Evolutionary conservation across 2,888 invertebrate genomes (phyloP).

Genomic region (Opisthograptis luteolata): DNA sequence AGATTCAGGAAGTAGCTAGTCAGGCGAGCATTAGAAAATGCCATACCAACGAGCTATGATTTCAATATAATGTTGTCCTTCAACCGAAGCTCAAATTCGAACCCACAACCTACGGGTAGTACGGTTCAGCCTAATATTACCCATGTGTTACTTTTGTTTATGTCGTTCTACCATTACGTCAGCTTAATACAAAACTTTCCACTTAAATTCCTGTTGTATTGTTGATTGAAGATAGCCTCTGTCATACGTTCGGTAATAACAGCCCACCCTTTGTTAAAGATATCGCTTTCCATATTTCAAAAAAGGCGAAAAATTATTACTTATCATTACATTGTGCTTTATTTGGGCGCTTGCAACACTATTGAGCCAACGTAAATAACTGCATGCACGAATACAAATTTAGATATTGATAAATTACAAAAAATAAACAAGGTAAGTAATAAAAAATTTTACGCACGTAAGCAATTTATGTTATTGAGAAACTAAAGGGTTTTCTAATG

Average conservation of each 20-base stretch:
- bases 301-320: conserved; percentile 31
- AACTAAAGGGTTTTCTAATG: too few relatives aligned
- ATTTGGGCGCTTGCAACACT: conserved; percentile 45
- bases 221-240: too few relatives aligned
- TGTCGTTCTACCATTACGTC: background rate
- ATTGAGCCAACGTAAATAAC: conserved; percentile 40
- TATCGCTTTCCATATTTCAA: conserved; percentile 44
- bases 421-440: conserved; percentile 31
- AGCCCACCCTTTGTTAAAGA: conserved; percentile 42
- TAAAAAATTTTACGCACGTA: background rate
- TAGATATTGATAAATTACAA: conserved; percentile 39
- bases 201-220: too few relatives aligned
- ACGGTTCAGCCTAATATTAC: too few relatives aligned
- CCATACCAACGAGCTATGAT: too few relatives aligned
- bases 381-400: conserved; percentile 53
- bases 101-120: too few relatives aligned
- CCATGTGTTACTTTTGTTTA: too few relatives aligned
- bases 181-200: too few relatives aligned
- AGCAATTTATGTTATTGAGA: conserved; percentile 10
- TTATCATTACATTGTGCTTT: conserved; percentile 33
- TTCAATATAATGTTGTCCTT: too few relatives aligned
- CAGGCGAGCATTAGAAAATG: too few relatives aligned
- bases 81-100: too few relatives aligned
- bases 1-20: too few relatives aligned
- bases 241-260: conserved; percentile 19